These are phyloP conservation scores for Caradrina clavipalpis DNA, from an alignment of 2,888 invertebrate species.

Conservation along the genomic window DNA sequence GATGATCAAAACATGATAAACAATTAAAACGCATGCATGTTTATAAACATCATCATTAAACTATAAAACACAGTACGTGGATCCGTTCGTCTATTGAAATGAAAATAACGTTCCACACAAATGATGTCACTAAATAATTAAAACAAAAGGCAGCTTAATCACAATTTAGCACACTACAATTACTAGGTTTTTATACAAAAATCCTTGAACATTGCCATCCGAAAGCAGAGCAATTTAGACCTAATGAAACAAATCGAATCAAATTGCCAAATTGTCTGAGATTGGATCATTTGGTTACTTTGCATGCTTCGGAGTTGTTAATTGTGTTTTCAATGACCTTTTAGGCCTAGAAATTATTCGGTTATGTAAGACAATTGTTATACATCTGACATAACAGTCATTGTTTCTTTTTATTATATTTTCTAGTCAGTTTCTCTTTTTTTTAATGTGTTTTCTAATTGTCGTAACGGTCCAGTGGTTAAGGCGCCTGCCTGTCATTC, in stretches of 20 bases:
- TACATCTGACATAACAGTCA: conserved; percentile 30
- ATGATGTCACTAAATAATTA: conserved; percentile 40
- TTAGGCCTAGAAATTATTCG: conserved; percentile 45
- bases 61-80: not conserved
- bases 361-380: conserved; percentile 32
- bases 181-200: conserved; percentile 24
- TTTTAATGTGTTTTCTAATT: too few relatives aligned
- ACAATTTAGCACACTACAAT: conserved; percentile 18
- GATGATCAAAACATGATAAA: not conserved
- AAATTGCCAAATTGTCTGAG: conserved; percentile 55
- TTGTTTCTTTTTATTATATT: too few relatives aligned
- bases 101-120: conserved; percentile 1
- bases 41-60: not conserved
- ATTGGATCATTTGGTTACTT: conserved; percentile 61
- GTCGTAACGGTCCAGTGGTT: too few relatives aligned
- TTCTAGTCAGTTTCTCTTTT: too few relatives aligned
- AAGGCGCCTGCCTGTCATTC: too few relatives aligned
- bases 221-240: conserved; percentile 36
- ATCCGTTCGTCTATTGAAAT: conserved; percentile 11
- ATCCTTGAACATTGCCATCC: conserved; percentile 33
- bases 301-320: conserved; percentile 57
- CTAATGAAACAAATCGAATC: conserved; percentile 65
- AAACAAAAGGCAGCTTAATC: conserved; percentile 32
- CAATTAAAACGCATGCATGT: not conserved
- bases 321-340: conserved; percentile 50